phyloP scores from a whole-genome alignment of 2,797 vertebrate species.

The Bradypodion ventrale region DNA sequence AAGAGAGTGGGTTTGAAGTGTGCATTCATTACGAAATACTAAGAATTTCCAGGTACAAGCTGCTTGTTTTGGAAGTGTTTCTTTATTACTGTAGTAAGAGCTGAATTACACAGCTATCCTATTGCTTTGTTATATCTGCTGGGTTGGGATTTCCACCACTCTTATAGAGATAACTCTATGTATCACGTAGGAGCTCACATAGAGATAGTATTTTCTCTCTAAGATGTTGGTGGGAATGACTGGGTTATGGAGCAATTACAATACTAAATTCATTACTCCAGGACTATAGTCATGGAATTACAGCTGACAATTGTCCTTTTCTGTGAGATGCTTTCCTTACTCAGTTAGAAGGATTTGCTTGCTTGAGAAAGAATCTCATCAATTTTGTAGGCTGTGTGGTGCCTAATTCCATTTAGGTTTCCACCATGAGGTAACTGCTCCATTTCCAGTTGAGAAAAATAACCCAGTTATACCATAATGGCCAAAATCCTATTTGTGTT shows the following conservation, averaged over 20 bases:
- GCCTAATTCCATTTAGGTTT: not conserved
- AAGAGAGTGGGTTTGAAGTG: too few relatives aligned
- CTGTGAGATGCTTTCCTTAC: too few relatives aligned
- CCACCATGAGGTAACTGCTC: not conserved
- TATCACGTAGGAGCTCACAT: too few relatives aligned
- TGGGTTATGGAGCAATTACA: not conserved
- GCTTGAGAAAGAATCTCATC: not conserved
- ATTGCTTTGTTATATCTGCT: not conserved
- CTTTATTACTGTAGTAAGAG: slow-evolving; percentile 35
- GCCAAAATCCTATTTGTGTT: too few relatives aligned
- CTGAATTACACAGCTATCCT: slow-evolving; percentile 26
- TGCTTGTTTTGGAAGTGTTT: slow-evolving; percentile 17
- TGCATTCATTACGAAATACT: too few relatives aligned
- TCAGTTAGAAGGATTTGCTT: not conserved
- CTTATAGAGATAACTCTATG: too few relatives aligned
- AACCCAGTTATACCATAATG: not conserved
- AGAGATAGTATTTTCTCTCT: too few relatives aligned
- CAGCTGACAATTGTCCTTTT: not conserved
- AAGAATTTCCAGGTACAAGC: too few relatives aligned
- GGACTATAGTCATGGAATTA: not conserved
- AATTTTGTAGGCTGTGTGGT: not conserved
- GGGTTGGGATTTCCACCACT: not conserved
- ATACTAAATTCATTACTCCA: not conserved
- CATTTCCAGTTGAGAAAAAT: not conserved
- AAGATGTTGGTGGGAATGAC: not conserved